A percentile compares a stretch with the other conserved stretches of the same genome.
phyloP scores from a whole-genome alignment of 1,140 invertebrate species.

The Sycophila sp. region DNA sequence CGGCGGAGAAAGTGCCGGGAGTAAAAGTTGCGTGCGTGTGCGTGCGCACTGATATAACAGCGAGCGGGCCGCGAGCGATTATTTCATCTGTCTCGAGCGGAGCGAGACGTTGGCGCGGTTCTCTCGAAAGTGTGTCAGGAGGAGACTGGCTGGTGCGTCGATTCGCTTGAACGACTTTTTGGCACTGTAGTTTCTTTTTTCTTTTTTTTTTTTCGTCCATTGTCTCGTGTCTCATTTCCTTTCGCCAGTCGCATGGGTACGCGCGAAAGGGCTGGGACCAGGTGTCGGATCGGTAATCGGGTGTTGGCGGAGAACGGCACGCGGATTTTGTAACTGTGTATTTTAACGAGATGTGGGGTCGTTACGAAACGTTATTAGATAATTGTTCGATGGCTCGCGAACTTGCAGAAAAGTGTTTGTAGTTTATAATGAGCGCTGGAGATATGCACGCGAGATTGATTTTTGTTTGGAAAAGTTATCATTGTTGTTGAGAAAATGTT shows the following conservation, averaged over 20 bases:
- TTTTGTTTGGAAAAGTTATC: too few relatives aligned
- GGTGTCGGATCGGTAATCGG: background rate
- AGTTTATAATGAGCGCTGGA: too few relatives aligned
- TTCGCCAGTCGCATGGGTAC: too few relatives aligned
- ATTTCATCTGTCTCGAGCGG: background rate
- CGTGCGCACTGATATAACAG: background rate
- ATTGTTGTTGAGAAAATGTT: too few relatives aligned
- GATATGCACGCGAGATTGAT: too few relatives aligned
- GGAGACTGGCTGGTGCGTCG: background rate
- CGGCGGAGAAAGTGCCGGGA: background rate
- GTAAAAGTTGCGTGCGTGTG: background rate
- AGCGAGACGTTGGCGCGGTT: background rate
- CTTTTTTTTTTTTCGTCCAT: too few relatives aligned
- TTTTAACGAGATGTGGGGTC: background rate
- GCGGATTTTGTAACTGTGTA: conserved; percentile 4
- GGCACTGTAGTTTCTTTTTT: too few relatives aligned
- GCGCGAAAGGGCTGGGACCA: too few relatives aligned
- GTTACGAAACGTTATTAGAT: background rate
- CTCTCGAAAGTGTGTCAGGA: background rate
- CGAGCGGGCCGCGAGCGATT: too few relatives aligned
- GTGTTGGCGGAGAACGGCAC: background rate
- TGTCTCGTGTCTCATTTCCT: too few relatives aligned
- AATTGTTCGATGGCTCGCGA: background rate
- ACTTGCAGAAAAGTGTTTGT: background rate
- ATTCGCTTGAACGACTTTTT: background rate